These are phyloP conservation scores for Phymorhynchus buccinoides DNA, from an alignment of 1,140 invertebrate species.

Conservation along the genomic window DNA sequence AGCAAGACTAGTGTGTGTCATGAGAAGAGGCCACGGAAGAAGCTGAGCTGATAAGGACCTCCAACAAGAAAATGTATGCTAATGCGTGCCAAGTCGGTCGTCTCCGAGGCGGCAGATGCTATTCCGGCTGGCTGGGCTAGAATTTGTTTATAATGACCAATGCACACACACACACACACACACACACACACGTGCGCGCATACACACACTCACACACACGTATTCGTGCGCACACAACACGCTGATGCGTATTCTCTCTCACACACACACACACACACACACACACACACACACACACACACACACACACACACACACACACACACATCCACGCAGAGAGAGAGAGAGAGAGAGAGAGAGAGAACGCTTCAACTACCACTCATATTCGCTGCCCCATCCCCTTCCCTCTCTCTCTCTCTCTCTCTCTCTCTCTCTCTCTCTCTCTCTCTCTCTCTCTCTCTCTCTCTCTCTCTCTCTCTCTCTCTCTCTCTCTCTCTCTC, in stretches of 20 bases:
- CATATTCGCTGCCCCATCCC: not conserved
- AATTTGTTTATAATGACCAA: too few relatives aligned
- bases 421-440: not conserved
- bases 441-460: not conserved
- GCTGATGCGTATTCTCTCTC: not conserved
- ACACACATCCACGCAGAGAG: not conserved
- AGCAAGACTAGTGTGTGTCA: too few relatives aligned
- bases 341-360: too few relatives aligned
- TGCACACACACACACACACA: not conserved
- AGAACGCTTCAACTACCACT: too few relatives aligned
- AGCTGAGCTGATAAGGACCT: too few relatives aligned
- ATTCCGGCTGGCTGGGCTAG: too few relatives aligned
- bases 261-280: slow-evolving; percentile 20
- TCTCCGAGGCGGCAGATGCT: too few relatives aligned
- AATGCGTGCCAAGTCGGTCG: too few relatives aligned
- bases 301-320: slow-evolving; percentile 13
- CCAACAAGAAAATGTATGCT: too few relatives aligned
- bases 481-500: too few relatives aligned
- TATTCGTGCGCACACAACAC: too few relatives aligned
- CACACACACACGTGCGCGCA: not conserved
- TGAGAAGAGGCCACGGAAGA: too few relatives aligned
- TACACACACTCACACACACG: not conserved
- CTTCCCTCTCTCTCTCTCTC: not conserved
- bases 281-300: slow-evolving; percentile 7
- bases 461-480: not conserved